Percentiles rank a stretch among this genome's conserved stretches.
phyloP scores from a whole-genome alignment of 1,140 invertebrate species.

The Chironomus tepperi region DNA sequence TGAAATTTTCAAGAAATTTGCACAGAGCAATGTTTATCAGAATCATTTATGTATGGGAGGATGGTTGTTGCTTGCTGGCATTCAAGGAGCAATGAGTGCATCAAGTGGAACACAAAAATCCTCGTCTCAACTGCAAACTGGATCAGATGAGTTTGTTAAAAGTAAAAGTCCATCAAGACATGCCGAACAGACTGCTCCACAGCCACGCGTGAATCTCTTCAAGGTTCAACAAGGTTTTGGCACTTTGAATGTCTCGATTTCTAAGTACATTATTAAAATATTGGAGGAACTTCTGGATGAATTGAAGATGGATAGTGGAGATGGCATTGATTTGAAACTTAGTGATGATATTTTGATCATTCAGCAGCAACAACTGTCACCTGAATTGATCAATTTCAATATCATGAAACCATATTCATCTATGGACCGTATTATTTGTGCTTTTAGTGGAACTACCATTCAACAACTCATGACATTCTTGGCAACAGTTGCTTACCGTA shows the following conservation, averaged over 20 bases:
- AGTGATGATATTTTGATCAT: slow-evolving; percentile 31
- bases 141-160: slow-evolving; percentile 26
- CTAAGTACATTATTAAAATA: slow-evolving; percentile 60
- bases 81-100: slow-evolving; percentile 56
- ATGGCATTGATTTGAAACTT: slow-evolving; percentile 40
- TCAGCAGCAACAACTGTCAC: slow-evolving; percentile 35
- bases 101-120: slow-evolving; percentile 32
- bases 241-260: slow-evolving; percentile 69
- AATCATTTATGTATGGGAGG: slow-evolving; percentile 80
- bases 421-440: slow-evolving; percentile 43
- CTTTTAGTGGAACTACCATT: slow-evolving; percentile 44
- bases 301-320: slow-evolving; percentile 55
- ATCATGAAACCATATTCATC: slow-evolving; percentile 42
- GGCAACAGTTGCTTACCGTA: slow-evolving; percentile 80
- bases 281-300: slow-evolving; percentile 57
- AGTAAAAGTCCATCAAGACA: slow-evolving; percentile 41
- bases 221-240: slow-evolving; percentile 66
- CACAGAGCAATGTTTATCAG: slow-evolving; percentile 75
- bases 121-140: slow-evolving; percentile 26
- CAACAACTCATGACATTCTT: slow-evolving; percentile 78
- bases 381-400: slow-evolving; percentile 41
- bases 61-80: slow-evolving; percentile 75
- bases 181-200: slow-evolving; percentile 31
- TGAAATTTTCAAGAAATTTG: slow-evolving; percentile 70
- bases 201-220: slow-evolving; percentile 38